Base-by-base conservation (phyloP, 2,113 vertebrate genomes). In the Laticauda colubrina region DNA sequence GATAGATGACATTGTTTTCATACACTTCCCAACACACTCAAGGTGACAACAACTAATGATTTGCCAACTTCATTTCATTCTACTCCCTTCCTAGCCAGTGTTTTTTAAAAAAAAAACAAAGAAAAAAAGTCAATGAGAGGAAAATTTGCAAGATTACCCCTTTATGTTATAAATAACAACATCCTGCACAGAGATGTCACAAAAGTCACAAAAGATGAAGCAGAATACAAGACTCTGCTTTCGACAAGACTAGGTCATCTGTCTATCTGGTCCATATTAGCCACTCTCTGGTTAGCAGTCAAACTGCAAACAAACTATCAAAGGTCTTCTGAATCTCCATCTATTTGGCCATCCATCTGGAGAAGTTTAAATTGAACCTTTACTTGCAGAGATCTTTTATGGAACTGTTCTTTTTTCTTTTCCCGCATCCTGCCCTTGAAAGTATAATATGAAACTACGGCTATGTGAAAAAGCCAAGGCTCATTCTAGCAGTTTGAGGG, bases 31-130 rank as follows among this genome's bases (percentile, higher is more conserved):
- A 91, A 88, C 7, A 45, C 81, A 9, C 87, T 95, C 88, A 87
- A 96, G 96, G 90, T 39, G 87, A 92, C 91, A 54, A 95, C 95
- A 93, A 94, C 94, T 85, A 75, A 95, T 91, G 81, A 90, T 95
- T 94, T 94, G 59, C 85, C 95, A 95, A 87, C 92, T 95, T 89
- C 61, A 94, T 96, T 90, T 95, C 96, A 97, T 21, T 81, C 75
- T 39, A 43, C 75, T 97, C 81, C 94, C 95, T 96, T 93, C 95
- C 34, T 39, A 5, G 92, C 48, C 88, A 56, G 51, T 94, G 92
- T 48, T 43, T 26, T 8, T 48, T 43, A 6, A 20, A 54, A n/a
- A 54, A 39, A 9, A n/a, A 8, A 18, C 18, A 51, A 18, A 20
- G 26, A 51, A 15, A 87, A 94, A 26, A 94, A 94, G 53, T 54